These are phyloP conservation scores for Sternotherus odoratus DNA, from an alignment of 2,797 vertebrate genomes.

Conservation along the genomic window DNA sequence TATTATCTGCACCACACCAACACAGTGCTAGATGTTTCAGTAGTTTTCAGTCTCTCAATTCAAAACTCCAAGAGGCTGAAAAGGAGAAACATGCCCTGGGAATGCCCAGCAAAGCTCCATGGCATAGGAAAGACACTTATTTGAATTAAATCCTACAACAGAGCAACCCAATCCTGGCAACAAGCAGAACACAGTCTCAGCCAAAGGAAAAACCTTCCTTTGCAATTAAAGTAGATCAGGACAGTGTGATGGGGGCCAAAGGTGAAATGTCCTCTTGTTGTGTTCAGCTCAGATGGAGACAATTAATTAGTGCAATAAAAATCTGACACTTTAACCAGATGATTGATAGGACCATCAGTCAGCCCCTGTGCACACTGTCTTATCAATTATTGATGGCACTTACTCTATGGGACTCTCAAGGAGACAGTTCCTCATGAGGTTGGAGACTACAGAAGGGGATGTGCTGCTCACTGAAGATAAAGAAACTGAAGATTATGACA, in stretches of 20 bases:
- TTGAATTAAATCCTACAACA: not conserved
- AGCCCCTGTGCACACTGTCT: not conserved
- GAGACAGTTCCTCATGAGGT: not conserved
- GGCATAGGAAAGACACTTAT: not conserved
- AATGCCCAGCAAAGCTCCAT: not conserved
- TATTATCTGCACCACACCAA: not conserved
- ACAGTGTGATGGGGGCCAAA: not conserved
- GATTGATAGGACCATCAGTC: not conserved
- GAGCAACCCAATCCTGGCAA: not conserved
- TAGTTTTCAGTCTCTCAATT: not conserved
- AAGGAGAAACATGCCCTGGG: not conserved
- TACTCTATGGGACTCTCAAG: conserved; percentile 1
- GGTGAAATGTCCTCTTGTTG: not conserved
- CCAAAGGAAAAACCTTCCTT: not conserved
- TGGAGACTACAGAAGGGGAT: not conserved
- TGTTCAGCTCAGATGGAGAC: not conserved
- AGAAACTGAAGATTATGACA: not conserved
- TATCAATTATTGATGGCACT: conserved; percentile 33
- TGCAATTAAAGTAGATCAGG: not conserved
- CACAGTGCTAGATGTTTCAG: not conserved
- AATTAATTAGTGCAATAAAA: conserved; percentile 35
- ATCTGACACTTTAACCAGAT: conserved; percentile 26
- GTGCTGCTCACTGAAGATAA: not conserved
- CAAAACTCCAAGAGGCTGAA: not conserved
- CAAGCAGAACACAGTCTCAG: not conserved